Conservation (phyloP, 2,113 vertebrate genomes). For the Arizona elegans region DNA sequence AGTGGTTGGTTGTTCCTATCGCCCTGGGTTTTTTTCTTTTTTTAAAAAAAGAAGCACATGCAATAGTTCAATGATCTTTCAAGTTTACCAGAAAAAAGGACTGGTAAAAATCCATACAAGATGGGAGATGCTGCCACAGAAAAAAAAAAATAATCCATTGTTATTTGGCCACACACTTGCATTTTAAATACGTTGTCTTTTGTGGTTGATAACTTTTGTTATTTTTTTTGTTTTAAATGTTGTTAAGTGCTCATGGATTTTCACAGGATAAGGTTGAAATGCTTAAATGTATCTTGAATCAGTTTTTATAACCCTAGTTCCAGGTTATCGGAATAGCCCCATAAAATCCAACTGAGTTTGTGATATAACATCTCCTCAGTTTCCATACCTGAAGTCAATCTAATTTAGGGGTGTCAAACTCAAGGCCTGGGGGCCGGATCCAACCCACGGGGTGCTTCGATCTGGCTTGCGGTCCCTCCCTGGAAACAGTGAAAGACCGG, state of each 20-base stretch:
- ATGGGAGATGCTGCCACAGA: not conserved
- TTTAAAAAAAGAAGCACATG: not conserved
- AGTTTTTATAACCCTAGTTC: not conserved
- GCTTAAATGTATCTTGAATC: not conserved
- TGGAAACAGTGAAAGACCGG: no score
- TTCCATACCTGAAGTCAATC: not conserved
- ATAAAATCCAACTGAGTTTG: not conserved
- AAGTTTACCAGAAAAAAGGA: not conserved
- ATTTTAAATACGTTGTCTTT: not conserved
- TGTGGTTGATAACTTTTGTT: not conserved
- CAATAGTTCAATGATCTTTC: not conserved
- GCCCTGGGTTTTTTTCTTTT: not conserved
- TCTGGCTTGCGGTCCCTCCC: no score
- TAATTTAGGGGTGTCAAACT: not conserved
- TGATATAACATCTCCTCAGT: not conserved
- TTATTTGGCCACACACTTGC: not conserved
- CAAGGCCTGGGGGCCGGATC: no score
- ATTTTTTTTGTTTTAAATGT: not conserved
- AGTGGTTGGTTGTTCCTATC: not conserved
- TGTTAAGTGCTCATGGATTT: not conserved
- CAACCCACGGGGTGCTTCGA: no score
- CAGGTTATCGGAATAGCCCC: not conserved
- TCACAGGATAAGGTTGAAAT: not conserved
- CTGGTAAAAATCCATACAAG: not conserved
- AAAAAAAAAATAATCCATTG: not conserved